These are phyloP conservation scores for Drosophila yakuba DNA, from an alignment of 1,140 invertebrate genomes.

Conservation along the genomic window DNA sequence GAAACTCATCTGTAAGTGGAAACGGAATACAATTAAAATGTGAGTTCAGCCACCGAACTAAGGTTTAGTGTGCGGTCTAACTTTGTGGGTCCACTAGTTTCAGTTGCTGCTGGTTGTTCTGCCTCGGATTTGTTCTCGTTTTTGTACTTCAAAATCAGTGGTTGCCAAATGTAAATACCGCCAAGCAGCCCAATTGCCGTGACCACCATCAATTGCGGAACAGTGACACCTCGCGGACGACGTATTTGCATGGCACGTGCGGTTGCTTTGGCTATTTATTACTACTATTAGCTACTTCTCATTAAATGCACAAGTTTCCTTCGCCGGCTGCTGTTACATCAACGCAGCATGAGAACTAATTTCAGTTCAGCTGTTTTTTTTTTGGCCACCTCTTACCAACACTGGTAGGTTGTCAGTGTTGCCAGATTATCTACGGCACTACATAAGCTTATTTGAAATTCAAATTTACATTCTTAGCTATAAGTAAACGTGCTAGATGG, in stretches of 20 bases:
- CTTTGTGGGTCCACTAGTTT: slow-evolving; percentile 43
- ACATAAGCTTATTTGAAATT: slow-evolving; percentile 2
- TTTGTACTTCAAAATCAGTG: slow-evolving; percentile 73
- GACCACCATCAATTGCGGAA: slow-evolving; percentile 82
- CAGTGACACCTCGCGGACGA: slow-evolving; percentile 80
- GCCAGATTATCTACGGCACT: slow-evolving; percentile 8
- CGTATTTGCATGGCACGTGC: slow-evolving; percentile 81
- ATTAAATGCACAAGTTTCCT: slow-evolving; percentile 23
- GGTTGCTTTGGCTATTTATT: slow-evolving; percentile 2
- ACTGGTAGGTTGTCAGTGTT: slow-evolving; percentile 7
- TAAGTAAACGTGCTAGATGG: background rate
- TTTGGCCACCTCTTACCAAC: background rate
- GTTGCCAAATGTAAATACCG: slow-evolving; percentile 84
- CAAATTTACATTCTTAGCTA: slow-evolving; percentile 9
- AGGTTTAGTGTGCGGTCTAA: slow-evolving; percentile 10
- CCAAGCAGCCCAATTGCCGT: slow-evolving; percentile 81
- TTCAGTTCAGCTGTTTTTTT: slow-evolving; percentile 6
- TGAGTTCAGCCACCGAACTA: too few species aligned
- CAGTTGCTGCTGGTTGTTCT: slow-evolving; percentile 11
- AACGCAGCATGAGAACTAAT: slow-evolving; percentile 15
- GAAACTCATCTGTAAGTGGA: slow-evolving; percentile 80
- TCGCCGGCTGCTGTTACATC: slow-evolving; percentile 50
- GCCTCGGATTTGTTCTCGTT: slow-evolving; percentile 46
- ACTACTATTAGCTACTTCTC: background rate
- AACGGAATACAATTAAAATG: slow-evolving; percentile 2